Evolutionary conservation across 2,888 invertebrate species (phyloP).

Genomic region (Mamestra brassicae): DNA sequence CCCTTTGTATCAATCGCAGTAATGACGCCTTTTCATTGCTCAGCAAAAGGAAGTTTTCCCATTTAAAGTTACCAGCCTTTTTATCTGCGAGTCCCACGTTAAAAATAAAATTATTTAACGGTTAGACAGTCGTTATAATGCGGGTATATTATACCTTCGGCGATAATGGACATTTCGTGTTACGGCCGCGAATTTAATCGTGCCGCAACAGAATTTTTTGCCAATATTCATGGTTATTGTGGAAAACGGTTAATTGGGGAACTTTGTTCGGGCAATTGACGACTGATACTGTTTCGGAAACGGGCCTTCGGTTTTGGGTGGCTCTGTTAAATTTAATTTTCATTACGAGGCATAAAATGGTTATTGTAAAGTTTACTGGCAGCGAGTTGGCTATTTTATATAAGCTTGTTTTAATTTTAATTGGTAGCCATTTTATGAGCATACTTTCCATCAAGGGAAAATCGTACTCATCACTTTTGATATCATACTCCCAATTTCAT

Average conservation of each 20-base stretch:
- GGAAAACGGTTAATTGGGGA: constrained; percentile 70
- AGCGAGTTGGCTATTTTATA: background rate
- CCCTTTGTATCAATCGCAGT: constrained; percentile 60
- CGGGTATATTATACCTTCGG: constrained; percentile 56
- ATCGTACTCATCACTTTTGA: background rate
- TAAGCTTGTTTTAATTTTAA: constrained; percentile 4
- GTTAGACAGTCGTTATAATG: constrained; percentile 64
- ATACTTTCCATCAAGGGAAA: background rate
- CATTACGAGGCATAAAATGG: constrained; percentile 48
- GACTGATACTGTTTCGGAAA: constrained; percentile 66
- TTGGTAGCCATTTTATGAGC: background rate
- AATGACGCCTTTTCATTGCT: constrained; percentile 61
- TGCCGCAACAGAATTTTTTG: constrained; percentile 65
- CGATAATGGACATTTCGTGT: constrained; percentile 75
- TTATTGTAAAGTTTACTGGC: constrained; percentile 27
- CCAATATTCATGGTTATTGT: constrained; percentile 66
- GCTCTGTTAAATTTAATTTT: constrained; percentile 61
- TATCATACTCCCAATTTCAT: background rate
- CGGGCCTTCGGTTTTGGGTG: constrained; percentile 57
- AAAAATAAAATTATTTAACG: constrained; percentile 70
- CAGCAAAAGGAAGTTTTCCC: constrained; percentile 65
- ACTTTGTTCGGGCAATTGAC: constrained; percentile 69
- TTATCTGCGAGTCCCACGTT: constrained; percentile 61
- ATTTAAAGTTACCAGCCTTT: constrained; percentile 66
- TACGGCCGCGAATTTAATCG: constrained; percentile 68